phyloP scores from a whole-genome alignment of 1,140 invertebrate genomes.

The Hermetia illucens region DNA sequence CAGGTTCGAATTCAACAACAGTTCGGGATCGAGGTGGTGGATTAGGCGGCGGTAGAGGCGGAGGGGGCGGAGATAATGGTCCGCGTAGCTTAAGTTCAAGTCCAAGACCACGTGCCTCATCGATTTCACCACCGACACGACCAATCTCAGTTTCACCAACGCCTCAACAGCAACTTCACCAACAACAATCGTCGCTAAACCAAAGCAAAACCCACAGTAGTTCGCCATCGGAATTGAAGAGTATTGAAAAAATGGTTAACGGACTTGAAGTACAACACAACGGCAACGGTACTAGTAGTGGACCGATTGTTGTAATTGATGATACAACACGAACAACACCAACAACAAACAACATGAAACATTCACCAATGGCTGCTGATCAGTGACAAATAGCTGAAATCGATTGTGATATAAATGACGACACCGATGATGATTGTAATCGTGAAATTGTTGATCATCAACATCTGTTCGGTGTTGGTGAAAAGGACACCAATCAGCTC shows the following conservation, averaged over 20 bases:
- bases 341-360: too few species aligned
- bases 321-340: too few species aligned
- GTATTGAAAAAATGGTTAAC: slow-evolving; percentile 94
- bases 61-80: slow-evolving; percentile 21
- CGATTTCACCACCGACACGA: slow-evolving; percentile 38
- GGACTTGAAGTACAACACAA: slow-evolving; percentile 63
- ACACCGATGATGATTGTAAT: too few species aligned
- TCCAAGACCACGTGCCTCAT: slow-evolving; percentile 40
- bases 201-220: slow-evolving; percentile 20
- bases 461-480: too few species aligned
- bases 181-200: slow-evolving; percentile 8
- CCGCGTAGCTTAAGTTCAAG: slow-evolving; percentile 51
- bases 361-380: too few species aligned
- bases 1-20: slow-evolving; percentile 36
- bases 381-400: too few species aligned
- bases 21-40: slow-evolving; percentile 11
- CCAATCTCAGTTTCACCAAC: slow-evolving; percentile 36
- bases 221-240: slow-evolving; percentile 67
- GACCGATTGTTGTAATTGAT: slow-evolving; percentile 1
- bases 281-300: slow-evolving; percentile 9
- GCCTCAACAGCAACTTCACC: slow-evolving; percentile 23
- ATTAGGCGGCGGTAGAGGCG: slow-evolving; percentile 9
- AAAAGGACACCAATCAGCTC: too few species aligned
- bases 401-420: too few species aligned
- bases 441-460: too few species aligned